Evolutionary conservation across 2,113 vertebrate species (phyloP).

Genomic region (Todiramphus saurophagus): DNA sequence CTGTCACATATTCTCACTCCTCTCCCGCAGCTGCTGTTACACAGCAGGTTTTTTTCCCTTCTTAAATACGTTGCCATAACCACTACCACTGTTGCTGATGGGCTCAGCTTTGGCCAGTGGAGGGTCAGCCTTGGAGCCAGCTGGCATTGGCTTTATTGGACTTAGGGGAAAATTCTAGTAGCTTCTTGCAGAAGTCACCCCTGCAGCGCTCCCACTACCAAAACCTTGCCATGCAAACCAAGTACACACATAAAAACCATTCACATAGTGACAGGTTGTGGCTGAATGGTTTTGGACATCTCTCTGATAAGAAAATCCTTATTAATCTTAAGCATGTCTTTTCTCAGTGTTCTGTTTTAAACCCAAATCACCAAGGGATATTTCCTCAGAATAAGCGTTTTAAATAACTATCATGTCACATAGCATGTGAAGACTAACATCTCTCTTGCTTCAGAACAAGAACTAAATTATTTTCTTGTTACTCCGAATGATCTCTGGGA

Average conservation of each 20-base stretch:
- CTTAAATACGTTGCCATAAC: background rate
- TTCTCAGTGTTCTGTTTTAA: background rate
- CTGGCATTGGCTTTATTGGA: background rate
- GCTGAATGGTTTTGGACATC: background rate
- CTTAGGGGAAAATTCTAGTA: background rate
- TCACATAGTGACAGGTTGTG: background rate
- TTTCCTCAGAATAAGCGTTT: background rate
- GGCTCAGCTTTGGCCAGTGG: background rate
- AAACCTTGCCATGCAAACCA: background rate
- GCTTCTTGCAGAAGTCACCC: background rate
- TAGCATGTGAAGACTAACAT: background rate
- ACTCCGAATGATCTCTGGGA: background rate
- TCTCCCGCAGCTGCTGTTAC: background rate
- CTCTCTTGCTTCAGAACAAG: background rate
- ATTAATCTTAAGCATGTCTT: background rate
- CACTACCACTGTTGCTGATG: background rate
- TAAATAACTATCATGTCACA: background rate
- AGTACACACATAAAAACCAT: background rate
- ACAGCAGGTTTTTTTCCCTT: background rate
- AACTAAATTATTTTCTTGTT: background rate
- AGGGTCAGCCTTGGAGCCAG: rapidly evolving
- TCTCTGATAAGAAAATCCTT: background rate
- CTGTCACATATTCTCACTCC: background rate
- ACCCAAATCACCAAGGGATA: background rate
- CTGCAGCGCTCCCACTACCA: background rate